A percentile compares a stretch with the other conserved stretches of the same genome.
These are phyloP conservation scores for Enteromius viviparus DNA, from an alignment of 2,797 vertebrate genomes.

Conservation along the genomic window DNA sequence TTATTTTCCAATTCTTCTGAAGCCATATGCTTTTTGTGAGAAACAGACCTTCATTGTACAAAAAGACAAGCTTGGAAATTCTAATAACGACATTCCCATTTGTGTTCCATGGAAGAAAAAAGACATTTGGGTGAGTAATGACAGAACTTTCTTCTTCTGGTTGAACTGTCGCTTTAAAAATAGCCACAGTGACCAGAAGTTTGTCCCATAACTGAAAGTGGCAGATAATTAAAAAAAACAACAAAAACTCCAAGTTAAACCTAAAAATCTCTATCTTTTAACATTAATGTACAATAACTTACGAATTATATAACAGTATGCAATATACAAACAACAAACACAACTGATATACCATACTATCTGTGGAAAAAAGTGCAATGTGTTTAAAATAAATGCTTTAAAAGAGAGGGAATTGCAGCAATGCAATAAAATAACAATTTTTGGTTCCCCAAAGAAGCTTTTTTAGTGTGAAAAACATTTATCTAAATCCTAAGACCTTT, in stretches of 20 bases:
- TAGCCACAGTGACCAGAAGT: background rate
- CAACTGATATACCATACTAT: background rate
- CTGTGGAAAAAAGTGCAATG: background rate
- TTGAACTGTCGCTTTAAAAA: background rate
- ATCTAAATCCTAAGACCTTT: background rate
- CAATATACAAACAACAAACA: background rate
- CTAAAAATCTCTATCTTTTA: background rate
- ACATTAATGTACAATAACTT: background rate
- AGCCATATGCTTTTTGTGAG: background rate
- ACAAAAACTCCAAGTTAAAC: background rate
- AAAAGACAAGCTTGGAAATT: background rate
- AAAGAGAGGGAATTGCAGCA: background rate
- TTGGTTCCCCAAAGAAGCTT: background rate
- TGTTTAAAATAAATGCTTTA: background rate
- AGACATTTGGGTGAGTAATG: background rate
- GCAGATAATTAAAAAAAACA: background rate
- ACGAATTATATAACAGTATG: background rate
- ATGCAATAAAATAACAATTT: background rate
- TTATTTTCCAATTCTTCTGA: background rate
- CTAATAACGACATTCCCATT: background rate
- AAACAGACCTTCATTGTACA: background rate
- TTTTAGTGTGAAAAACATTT: background rate
- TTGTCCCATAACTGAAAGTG: background rate
- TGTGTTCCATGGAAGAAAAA: background rate
- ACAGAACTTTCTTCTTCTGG: background rate